Conservation (phyloP, 1,140 invertebrate species). For the Bombyx mandarina region DNA sequence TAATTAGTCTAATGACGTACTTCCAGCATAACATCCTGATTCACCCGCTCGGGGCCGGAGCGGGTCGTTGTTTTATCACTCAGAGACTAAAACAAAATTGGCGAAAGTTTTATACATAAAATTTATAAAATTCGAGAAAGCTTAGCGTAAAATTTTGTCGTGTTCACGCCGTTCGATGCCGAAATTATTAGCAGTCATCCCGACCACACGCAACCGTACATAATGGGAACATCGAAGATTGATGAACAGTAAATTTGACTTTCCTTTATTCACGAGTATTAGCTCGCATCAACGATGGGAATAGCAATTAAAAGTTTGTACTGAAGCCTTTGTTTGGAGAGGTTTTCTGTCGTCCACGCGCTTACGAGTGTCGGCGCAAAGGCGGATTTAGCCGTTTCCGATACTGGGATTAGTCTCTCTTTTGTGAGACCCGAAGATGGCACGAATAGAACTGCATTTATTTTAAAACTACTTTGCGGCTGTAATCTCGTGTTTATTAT, state of each 20-base stretch:
- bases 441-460: no score
- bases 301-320: constrained; percentile 9
- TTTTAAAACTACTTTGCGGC: no score
- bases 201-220: constrained; percentile 2
- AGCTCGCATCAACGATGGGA: constrained; percentile 3
- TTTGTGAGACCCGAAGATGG: not conserved
- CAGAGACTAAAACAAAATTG: no score
- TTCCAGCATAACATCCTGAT: no score
- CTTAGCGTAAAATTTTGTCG: not conserved
- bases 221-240: constrained; percentile 7
- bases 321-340: constrained; percentile 3
- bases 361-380: not conserved
- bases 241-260: constrained; percentile 8
- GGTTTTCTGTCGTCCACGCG: not conserved
- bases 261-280: constrained; percentile 6
- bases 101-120: no score
- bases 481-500: no score
- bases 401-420: constrained; percentile 1
- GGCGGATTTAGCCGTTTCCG: not conserved
- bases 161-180: not conserved
- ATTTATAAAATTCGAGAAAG: no score
- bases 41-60: no score
- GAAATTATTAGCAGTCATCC: constrained; percentile 7
- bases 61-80: no score
- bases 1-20: no score